Evolutionary conservation across 1,140 invertebrate genomes (phyloP).

Genomic region (Copidosoma floridanum): DNA sequence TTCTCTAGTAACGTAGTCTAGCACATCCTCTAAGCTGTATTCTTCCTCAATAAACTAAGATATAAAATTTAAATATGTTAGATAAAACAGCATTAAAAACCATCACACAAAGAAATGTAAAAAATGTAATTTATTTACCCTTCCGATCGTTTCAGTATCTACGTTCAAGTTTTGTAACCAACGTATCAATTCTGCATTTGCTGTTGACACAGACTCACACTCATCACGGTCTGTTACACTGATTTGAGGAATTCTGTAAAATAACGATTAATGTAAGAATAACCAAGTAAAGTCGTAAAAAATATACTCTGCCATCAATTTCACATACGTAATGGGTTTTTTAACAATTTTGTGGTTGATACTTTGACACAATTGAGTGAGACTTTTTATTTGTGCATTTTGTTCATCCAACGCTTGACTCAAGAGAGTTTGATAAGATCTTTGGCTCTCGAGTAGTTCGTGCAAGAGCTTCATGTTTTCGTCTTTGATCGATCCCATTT

Average conservation of each 20-base stretch:
- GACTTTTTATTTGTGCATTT: conserved; percentile 56
- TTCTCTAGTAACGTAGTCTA: conserved; percentile 71
- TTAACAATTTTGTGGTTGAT: conserved; percentile 39
- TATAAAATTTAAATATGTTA: conserved; percentile 38
- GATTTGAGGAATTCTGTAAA: conserved; percentile 39
- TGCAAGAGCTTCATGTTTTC: conserved; percentile 62
- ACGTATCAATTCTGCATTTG: conserved; percentile 56
- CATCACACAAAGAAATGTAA: background rate
- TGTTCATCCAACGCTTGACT: conserved; percentile 72
- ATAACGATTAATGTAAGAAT: too few species aligned
- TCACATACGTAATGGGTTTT: conserved; percentile 14
- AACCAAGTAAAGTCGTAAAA: too few species aligned
- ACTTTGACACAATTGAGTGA: conserved; percentile 54
- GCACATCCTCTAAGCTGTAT: conserved; percentile 76
- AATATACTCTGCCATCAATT: too few species aligned
- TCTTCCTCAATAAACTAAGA: conserved; percentile 70
- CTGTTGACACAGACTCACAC: conserved; percentile 18
- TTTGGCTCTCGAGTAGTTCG: conserved; percentile 69
- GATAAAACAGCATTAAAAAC: conserved; percentile 23
- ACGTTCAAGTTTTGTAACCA: conserved; percentile 63
- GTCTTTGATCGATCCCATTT: conserved; percentile 54
- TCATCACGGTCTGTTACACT: conserved; percentile 40
- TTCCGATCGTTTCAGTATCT: conserved; percentile 60
- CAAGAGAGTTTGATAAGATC: conserved; percentile 69
- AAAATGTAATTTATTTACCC: conserved; percentile 41